Evolutionary conservation across 2,113 vertebrate genomes (phyloP), one percentile per base, ranked within the genome.

Genomic region (Brachyistius frenatus): DNA sequence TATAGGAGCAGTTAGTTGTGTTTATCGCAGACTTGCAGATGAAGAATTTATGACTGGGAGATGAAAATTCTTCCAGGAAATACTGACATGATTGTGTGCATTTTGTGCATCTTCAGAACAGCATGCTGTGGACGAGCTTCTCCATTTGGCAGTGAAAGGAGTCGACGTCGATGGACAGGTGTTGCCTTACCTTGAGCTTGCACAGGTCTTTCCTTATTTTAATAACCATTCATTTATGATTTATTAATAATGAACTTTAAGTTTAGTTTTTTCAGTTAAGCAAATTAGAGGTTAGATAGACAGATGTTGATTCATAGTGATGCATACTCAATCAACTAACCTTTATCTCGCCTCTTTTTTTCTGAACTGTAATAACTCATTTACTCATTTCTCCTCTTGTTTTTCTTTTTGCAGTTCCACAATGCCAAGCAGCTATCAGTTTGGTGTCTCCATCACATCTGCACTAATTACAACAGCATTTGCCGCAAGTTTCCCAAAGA

Each of bases 391-490:
- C 37, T 56, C 23, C 64, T 50, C 86, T 54, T 50, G 32, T 11
- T 70, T 50, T 5, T 23, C 15, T 52, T 52, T 68, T 80, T 58
- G 0, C 83, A 97, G 96, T 96, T 97, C 82, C 96, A 97, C 86
- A 97, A 96, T 44, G 95, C 95, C 46, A 95, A 87, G 86, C 96
- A 97, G 73, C 84, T 97, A 44, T 95, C 95, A 0, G 91, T 93
- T 8, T 97, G 96, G 96, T 97, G 96, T 91, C 95, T 97, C 69
- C 96, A 97, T 84, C 96, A 96, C 92, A 96, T 97, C 94, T 97
- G 96, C 93, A 97, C 96, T 84, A 97, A 96, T 92, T 97, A 97
- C 90, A 97, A 97, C 75, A 94, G 95, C 58, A 95, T 97, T 74
- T 97, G 96, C 90, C 95, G 95, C 91, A 96, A 96, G 90, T 97